Evolutionary conservation across 2,797 vertebrate species (phyloP), one percentile per base, ranked within the genome.

Genomic region (Steatocranus sp.): DNA sequence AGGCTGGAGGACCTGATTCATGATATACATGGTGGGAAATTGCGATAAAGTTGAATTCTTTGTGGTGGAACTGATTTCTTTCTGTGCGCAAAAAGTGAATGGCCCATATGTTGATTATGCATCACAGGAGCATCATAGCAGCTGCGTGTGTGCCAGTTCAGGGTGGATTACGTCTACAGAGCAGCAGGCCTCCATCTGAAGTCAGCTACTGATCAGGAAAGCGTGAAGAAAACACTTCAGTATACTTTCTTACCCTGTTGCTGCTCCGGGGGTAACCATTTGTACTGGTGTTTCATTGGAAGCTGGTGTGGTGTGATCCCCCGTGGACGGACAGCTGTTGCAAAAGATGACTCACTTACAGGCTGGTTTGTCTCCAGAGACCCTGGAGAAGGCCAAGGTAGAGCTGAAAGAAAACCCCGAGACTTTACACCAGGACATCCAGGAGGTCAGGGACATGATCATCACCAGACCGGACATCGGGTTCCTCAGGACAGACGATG

Each of bases 401-500:
- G 98, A 99, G 94, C 97, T 99, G 88, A 99, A 99, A 74, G 98
- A 99, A 88, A 99, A 99, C 94, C 97, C 98, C 0, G 98, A 99
- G 91, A 99, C 98, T 7, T 90, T 99, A 85, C 98, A 99, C 90
- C 98, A 99, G 96, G 98, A 99, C 96, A 99, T 99, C 93, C 98
- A 99, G 95, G 98, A 99, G 95, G 98, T 99, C 88, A 96, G 98
- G 94, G 98, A 99, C 91, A 99, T 99, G 98, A 99, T 99, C 90
- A 99, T 99, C 94, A 99, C 98, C 9, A 96, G 98, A 91, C 98
- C 98, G 15, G 98, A 99, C 96, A 99, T 99, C 83, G 98, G 98
- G 56, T 99, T 99, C 92, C 97, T 99, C 90, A 97, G 98, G 96
- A 99, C 98, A 10, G 98, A 99, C 81, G 98, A 99, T 86, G 97